phyloP scores from a whole-genome alignment of 2,888 invertebrate genomes.

The Druceiella hillmani region DNA sequence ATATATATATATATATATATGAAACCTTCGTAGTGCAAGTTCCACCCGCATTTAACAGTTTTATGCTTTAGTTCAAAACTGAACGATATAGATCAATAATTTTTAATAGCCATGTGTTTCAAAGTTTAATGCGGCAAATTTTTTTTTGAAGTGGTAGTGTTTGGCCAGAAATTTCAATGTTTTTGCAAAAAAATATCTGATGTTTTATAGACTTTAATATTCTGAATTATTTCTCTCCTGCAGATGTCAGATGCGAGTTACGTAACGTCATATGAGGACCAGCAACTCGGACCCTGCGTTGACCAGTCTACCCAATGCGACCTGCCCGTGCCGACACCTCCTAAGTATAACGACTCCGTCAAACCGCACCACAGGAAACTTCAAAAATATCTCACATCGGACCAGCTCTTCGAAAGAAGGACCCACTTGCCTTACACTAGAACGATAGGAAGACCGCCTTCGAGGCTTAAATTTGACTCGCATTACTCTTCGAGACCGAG shows the following conservation, averaged over 20 bases:
- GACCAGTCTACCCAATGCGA: conserved; percentile 42
- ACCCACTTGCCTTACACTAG: conserved; percentile 21
- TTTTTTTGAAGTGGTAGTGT: no score
- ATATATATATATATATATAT: no score
- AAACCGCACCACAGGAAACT: conserved; percentile 40
- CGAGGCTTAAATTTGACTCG: conserved; percentile 32
- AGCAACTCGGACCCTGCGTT: conserved; percentile 26
- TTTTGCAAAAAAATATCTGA: no score
- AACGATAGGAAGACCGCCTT: conserved; percentile 23
- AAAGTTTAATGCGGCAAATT: no score
- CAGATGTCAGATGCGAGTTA: conserved; percentile 49
- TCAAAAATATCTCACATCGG: conserved; percentile 52
- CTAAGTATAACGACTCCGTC: conserved; percentile 37
- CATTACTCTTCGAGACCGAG: conserved; percentile 32
- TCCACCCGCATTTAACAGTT: no score
- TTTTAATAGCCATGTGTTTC: no score
- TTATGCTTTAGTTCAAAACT: no score
- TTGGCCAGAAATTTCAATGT: no score
- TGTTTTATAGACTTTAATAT: no score
- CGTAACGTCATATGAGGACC: conserved; percentile 45
- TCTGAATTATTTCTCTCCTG: conserved; percentile 14
- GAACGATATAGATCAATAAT: no score
- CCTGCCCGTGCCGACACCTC: conserved; percentile 27
- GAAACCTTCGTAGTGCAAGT: no score
- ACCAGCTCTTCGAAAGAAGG: conserved; percentile 38